Evolutionary conservation across 2,113 vertebrate species (phyloP), one percentile per base, ranked within the genome.

Genomic region (Collichthys lucidus): DNA sequence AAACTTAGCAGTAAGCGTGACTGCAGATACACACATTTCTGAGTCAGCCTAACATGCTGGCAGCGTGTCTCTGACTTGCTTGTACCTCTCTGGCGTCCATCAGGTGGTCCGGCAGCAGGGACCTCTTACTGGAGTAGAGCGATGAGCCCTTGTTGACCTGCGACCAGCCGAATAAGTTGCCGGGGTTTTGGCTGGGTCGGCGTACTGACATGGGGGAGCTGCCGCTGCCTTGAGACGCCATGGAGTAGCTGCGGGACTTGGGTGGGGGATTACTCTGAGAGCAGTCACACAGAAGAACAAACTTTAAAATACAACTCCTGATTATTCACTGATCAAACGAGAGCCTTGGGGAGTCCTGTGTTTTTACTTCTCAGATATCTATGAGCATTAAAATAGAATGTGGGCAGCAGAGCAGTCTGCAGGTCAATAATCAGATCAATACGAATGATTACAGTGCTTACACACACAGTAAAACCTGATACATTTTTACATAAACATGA

Each of bases 231-330:
- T 97, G 97, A 82, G 98, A 99, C 8, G 96, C 96, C 79, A 97
- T 95, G 0, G 98, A 99, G 94, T 98, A 98, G 93, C 97, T 99
- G 76, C 97, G 96, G 78, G 97, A 98, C 94, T 98, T 97, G 88
- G 97, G 95, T 66, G 97, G 97, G 79, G 97, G 97, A 86, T 99
- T 98, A 91, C 96, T 99, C 98, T 99, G 94, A 86, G 71, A 40
- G 2, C 35, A 40, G 35, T 8, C 35, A 40, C 35, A 40, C 35
- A 40, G 35, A 40, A 40, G 35, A 40, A 40, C 44, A 46, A 14
- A 46, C 4, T 46, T 46, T 12, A 46, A 46, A 11, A 46, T 15
- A 46, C 14, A 46, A 14, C 44, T 46, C 26, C 5, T 5, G 44
- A 15, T 0, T n/a, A 52, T 80, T 67, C 69, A 31, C 31, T 9